Evolutionary conservation across 1,140 invertebrate species (phyloP).

Genomic region (Drosophila mayri): DNA sequence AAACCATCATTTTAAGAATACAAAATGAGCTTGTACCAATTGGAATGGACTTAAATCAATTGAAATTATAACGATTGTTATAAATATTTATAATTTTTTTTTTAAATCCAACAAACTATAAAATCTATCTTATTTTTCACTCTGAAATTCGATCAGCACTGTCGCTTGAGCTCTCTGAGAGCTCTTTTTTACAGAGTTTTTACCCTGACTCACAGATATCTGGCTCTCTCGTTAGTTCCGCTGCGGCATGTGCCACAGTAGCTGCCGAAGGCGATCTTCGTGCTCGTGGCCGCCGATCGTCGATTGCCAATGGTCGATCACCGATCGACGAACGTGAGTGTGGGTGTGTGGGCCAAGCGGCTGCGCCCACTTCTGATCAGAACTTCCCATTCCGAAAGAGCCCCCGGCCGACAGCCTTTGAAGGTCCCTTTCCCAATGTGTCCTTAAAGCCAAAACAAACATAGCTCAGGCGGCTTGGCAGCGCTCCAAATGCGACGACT

Average conservation of each 20-base stretch:
- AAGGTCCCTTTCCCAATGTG: slow-evolving; percentile 32
- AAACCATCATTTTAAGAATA: background rate
- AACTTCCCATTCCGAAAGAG: slow-evolving; percentile 5
- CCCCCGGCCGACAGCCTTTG: slow-evolving; percentile 20
- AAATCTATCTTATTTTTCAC: background rate
- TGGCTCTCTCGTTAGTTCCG: slow-evolving; percentile 57
- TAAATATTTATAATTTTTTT: background rate
- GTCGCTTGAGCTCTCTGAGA: background rate
- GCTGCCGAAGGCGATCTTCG: slow-evolving; percentile 71
- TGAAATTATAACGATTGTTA: background rate
- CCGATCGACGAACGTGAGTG: slow-evolving; percentile 48
- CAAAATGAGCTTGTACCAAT: no score
- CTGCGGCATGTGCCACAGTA: slow-evolving; percentile 81
- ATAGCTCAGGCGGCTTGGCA: slow-evolving; percentile 31
- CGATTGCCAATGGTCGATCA: background rate
- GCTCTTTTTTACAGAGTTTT: background rate
- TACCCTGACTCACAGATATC: slow-evolving; percentile 1
- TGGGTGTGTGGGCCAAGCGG: slow-evolving; percentile 45
- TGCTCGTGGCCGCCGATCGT: slow-evolving; percentile 17
- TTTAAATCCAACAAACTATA: no score
- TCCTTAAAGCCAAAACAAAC: slow-evolving; percentile 37
- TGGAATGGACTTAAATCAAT: background rate
- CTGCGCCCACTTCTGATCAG: slow-evolving; percentile 26
- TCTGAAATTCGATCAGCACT: slow-evolving; percentile 4
- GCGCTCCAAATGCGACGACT: slow-evolving; percentile 27